phyloP scores from a whole-genome alignment of 2,797 vertebrate species.

The Rhinophrynus dorsalis region DNA sequence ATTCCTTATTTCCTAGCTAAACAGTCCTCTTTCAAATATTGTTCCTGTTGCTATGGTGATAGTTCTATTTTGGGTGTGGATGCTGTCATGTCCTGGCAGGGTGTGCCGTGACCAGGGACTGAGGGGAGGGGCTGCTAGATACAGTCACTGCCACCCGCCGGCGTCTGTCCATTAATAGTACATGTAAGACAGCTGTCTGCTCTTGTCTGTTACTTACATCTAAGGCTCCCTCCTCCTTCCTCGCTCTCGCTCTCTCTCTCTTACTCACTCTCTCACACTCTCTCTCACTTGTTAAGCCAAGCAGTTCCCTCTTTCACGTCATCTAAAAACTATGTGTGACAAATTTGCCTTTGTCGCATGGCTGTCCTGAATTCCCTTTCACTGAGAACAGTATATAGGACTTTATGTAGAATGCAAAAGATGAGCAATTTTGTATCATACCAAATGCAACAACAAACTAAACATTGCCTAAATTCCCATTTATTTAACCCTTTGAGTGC shows the following conservation, averaged over 20 bases:
- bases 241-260: too few species aligned
- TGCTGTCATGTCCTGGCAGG: constrained; percentile 43
- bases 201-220: constrained; percentile 20
- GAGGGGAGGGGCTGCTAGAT: constrained; percentile 8
- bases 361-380: not conserved
- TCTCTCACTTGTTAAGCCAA: not conserved
- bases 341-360: not conserved
- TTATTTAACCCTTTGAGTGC: too few species aligned
- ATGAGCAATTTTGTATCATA: too few species aligned
- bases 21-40: constrained; percentile 43
- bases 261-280: too few species aligned
- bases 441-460: too few species aligned
- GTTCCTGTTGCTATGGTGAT: constrained; percentile 5
- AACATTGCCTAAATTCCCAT: too few species aligned
- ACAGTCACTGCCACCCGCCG: constrained; percentile 1
- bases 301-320: not conserved
- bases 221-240: not conserved
- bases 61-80: constrained; percentile 42
- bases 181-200: constrained; percentile 34
- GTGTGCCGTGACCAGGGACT: constrained; percentile 28
- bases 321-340: not conserved
- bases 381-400: not conserved
- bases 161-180: constrained; percentile 24
- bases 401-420: too few species aligned
- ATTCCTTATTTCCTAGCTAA: constrained; percentile 26